phyloP scores from a whole-genome alignment of 2,113 vertebrate genomes.

The Arizona elegans region DNA sequence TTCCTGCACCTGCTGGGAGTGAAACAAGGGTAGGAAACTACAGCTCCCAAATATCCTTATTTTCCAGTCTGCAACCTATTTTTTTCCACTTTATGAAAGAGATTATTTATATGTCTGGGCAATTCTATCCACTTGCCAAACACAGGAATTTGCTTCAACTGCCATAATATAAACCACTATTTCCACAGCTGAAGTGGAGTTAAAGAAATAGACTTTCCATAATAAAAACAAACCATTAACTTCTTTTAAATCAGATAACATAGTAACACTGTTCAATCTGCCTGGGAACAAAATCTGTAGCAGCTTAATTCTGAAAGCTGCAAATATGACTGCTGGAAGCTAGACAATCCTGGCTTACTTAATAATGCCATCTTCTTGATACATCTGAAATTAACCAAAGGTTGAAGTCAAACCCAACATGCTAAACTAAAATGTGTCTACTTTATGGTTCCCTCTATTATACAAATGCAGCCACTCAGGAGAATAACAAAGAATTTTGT shows the following conservation, averaged over 20 bases:
- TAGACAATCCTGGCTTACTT: neutral
- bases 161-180: neutral
- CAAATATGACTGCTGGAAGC: neutral
- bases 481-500: neutral
- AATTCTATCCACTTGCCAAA: slow-evolving; percentile 1
- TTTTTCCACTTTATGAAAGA: neutral
- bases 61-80: neutral
- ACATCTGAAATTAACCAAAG: neutral
- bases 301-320: neutral
- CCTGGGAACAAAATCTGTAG: neutral
- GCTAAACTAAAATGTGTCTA: neutral
- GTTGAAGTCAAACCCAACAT: neutral
- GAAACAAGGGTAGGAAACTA: neutral
- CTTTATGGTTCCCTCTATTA: neutral
- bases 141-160: neutral
- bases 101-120: neutral
- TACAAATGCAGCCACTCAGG: neutral
- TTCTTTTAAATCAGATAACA: neutral
- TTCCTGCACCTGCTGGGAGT: neutral
- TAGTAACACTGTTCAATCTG: neutral
- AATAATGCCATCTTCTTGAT: neutral
- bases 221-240: neutral
- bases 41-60: neutral
- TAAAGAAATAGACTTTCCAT: neutral
- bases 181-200: slow-evolving; percentile 10